Evolutionary conservation across 2,797 vertebrate genomes (phyloP).

Genomic region (Microctenopoma steveboyesi): DNA sequence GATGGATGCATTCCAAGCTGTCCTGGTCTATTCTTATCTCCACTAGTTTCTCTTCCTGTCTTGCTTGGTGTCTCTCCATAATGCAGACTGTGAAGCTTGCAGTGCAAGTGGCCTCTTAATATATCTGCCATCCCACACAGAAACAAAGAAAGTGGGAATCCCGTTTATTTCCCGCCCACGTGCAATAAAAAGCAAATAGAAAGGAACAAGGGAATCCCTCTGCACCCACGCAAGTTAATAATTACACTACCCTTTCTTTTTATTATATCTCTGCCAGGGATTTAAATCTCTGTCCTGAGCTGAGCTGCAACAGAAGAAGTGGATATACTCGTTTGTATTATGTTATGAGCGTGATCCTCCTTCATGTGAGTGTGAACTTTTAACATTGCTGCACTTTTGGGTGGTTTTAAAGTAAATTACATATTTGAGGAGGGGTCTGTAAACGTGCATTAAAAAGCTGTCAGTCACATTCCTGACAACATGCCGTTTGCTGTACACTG

Average conservation of each 20-base stretch:
- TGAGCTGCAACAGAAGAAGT: not conserved
- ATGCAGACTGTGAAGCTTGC: slow-evolving; percentile 24
- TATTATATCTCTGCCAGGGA: not conserved
- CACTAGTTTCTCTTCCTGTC: slow-evolving; percentile 35
- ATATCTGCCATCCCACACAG: slow-evolving; percentile 63
- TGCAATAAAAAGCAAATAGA: slow-evolving; percentile 20
- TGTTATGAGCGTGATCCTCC: not conserved
- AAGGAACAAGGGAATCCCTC: slow-evolving; percentile 59
- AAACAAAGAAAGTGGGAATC: slow-evolving; percentile 43
- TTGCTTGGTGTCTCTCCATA: slow-evolving; percentile 51
- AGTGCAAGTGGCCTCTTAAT: slow-evolving; percentile 30
- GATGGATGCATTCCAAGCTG: not conserved
- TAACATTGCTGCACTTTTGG: not conserved
- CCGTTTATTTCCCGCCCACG: slow-evolving; percentile 4
- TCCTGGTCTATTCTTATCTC: not conserved
- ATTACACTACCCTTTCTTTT: not conserved
- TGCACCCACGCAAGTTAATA: not conserved
- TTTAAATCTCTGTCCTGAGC: not conserved
- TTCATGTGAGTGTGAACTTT: not conserved
- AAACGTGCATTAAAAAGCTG: not conserved
- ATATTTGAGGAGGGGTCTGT: not conserved
- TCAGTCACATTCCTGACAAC: not conserved
- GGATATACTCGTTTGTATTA: not conserved
- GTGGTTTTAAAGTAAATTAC: not conserved
- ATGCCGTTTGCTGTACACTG: not conserved